Evolutionary conservation across 2,797 vertebrate genomes (phyloP), one percentile per base, ranked within the genome.

Genomic region (Eospalax fontanierii): DNA sequence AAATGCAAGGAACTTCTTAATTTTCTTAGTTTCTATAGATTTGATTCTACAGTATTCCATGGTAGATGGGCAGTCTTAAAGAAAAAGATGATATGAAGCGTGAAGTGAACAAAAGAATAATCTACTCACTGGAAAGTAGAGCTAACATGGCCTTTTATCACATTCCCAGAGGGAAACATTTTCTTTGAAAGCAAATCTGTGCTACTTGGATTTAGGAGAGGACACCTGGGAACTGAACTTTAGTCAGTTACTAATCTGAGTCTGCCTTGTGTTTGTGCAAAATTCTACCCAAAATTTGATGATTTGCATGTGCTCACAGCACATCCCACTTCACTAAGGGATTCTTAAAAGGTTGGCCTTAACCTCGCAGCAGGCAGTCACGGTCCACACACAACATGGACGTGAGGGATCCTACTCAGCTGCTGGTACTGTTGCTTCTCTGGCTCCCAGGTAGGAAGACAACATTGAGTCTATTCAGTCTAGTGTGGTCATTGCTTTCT

Each of bases 401-500:
- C 38, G 22, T 18, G 50, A 43, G 19, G 38, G 4, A 0, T 54
- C 21, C 12, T 0, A 1, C 71, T 63, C 71, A 75, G 43, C n/a
- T 89, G 1, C 63, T 89, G 43, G 61, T 61, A 10, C 33, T 89
- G 1, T 46, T 89, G 75, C 46, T 79, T 33, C 87, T 89, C 65
- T 89, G 63, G 26, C n/a, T 89, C 26, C 43, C 63, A 70, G 87
- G 75, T 68, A 38, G 68, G 61, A 43, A n/a, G 6, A 33, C 3
- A 66, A 10, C 30, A 63, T 10, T 18, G 26, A 87, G 10, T 75
- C 54, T 28, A 12, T 0, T 12, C 43, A 50, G 8, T 6, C 33
- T 22, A 6, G 6, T 33, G 26, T 24, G n/a, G 0, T 35, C 2
- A 5, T 3, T 11, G 16, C 24, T 21, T n/a, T 3, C 26, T 46